These are phyloP conservation scores for Drosophila mimica DNA, from an alignment of 2,888 invertebrate species.

Conservation along the genomic window DNA sequence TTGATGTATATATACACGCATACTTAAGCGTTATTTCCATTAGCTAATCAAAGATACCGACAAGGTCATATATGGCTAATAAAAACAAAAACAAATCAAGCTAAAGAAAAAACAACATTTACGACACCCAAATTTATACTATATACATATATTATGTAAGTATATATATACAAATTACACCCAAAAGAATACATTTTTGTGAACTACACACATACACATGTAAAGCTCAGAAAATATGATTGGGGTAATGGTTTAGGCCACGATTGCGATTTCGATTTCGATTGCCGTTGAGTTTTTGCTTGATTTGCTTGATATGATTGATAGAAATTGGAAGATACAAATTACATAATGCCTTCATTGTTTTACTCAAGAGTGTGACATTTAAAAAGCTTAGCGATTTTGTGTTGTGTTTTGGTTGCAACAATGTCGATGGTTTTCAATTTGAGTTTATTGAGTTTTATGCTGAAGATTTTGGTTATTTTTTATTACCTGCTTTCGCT, in stretches of 20 bases:
- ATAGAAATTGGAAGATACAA: neutral
- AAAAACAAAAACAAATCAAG: neutral
- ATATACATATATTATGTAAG: constrained; percentile 10
- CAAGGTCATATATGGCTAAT: constrained; percentile 24
- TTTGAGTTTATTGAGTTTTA: constrained; percentile 38
- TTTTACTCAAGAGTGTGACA: constrained; percentile 16
- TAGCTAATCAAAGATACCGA: constrained; percentile 55
- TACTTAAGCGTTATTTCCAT: constrained; percentile 64
- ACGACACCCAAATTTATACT: constrained; percentile 56
- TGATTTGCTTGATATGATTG: constrained; percentile 12
- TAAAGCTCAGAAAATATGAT: constrained; percentile 36
- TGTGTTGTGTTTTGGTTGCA: constrained; percentile 10
- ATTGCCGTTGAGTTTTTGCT: neutral
- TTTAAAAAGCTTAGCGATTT: constrained; percentile 32
- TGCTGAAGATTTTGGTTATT: constrained; percentile 35
- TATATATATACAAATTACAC: constrained; percentile 3
- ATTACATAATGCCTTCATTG: constrained; percentile 32
- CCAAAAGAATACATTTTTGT: constrained; percentile 21
- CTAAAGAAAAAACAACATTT: constrained; percentile 15
- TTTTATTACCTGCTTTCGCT: constrained; percentile 60
- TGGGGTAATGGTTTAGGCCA: constrained; percentile 17
- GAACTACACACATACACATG: constrained; percentile 9
- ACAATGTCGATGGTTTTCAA: constrained; percentile 11
- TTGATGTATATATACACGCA: constrained; percentile 69
- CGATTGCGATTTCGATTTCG: neutral